Evolutionary conservation across 2,888 invertebrate species (phyloP).

Genomic region (Gerris lacustris): DNA sequence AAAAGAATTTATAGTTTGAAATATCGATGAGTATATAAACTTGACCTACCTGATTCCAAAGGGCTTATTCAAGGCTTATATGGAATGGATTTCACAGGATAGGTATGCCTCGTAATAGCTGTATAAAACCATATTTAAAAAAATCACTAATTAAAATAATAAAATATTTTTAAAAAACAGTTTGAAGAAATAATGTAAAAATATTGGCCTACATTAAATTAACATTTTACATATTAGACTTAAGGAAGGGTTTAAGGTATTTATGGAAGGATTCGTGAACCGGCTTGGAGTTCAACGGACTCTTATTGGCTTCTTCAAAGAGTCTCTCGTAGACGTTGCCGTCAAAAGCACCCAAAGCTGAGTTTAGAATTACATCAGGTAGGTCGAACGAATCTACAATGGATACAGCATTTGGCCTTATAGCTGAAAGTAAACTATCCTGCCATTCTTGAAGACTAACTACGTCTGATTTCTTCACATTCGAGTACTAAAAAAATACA

Average conservation of each 20-base stretch:
- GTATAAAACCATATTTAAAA: too few relatives aligned
- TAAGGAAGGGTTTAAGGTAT: conserved; percentile 66
- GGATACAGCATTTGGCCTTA: conserved; percentile 78
- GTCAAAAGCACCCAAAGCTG: conserved; percentile 66
- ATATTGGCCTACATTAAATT: conserved; percentile 34
- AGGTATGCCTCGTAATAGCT: too few relatives aligned
- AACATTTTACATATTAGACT: conserved; percentile 48
- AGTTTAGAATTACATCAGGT: conserved; percentile 59
- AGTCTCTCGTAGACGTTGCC: conserved; percentile 72
- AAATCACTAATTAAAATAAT: too few relatives aligned
- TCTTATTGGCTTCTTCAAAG: conserved; percentile 64
- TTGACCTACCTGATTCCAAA: too few relatives aligned
- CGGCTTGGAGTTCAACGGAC: conserved; percentile 65
- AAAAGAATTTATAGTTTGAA: too few relatives aligned
- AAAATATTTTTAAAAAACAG: too few relatives aligned
- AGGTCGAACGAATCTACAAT: conserved; percentile 86
- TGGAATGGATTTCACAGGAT: too few relatives aligned
- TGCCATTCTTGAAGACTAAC: conserved; percentile 51
- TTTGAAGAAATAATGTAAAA: too few relatives aligned
- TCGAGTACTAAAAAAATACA: conserved; percentile 49
- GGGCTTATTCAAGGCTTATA: too few relatives aligned
- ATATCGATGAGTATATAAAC: too few relatives aligned
- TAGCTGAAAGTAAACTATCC: conserved; percentile 51
- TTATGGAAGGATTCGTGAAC: conserved; percentile 62
- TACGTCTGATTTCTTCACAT: conserved; percentile 36